A percentile compares a stretch with the other conserved stretches of the same genome.
Conservation (phyloP, 53 echinoderm and acorn worm genomes). For the Astropecten irregularis region DNA sequence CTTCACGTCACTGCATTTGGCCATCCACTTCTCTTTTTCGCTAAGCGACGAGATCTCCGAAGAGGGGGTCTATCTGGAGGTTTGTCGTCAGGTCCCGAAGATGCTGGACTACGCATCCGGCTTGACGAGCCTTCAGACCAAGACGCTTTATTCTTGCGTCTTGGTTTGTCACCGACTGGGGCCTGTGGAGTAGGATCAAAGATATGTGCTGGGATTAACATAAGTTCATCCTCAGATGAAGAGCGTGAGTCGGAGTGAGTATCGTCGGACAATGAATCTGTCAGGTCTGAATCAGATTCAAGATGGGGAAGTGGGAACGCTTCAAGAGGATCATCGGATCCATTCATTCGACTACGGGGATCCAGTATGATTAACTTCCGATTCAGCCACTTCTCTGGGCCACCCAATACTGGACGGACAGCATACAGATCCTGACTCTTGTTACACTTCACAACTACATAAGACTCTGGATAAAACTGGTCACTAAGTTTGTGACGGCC, state of each 20-base stretch:
- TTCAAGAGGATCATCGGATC: background rate
- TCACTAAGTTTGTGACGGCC: constrained; percentile 65
- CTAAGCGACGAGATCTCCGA: background rate
- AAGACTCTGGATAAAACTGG: constrained; percentile 41
- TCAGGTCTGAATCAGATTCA: background rate
- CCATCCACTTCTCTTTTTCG: background rate
- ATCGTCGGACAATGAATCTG: background rate
- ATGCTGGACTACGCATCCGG: background rate
- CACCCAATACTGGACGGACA: constrained; percentile 58
- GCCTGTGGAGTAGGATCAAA: background rate
- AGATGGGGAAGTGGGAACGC: background rate
- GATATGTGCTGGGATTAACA: background rate
- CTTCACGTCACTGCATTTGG: background rate
- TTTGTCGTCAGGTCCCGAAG: background rate
- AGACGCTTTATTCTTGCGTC: background rate
- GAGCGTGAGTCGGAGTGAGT: background rate
- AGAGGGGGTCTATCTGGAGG: background rate
- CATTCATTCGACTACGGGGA: constrained; percentile 15
- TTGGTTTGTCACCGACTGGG: background rate
- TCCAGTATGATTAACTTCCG: constrained; percentile 44
- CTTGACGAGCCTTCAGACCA: background rate
- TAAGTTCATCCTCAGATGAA: background rate
- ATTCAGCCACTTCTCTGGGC: constrained; percentile 44
- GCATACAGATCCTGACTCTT: constrained; percentile 19
- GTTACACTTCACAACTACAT: constrained; percentile 45